Base-by-base conservation (phyloP, 2,113 vertebrate genomes). In the Shinisaurus crocodilurus region DNA sequence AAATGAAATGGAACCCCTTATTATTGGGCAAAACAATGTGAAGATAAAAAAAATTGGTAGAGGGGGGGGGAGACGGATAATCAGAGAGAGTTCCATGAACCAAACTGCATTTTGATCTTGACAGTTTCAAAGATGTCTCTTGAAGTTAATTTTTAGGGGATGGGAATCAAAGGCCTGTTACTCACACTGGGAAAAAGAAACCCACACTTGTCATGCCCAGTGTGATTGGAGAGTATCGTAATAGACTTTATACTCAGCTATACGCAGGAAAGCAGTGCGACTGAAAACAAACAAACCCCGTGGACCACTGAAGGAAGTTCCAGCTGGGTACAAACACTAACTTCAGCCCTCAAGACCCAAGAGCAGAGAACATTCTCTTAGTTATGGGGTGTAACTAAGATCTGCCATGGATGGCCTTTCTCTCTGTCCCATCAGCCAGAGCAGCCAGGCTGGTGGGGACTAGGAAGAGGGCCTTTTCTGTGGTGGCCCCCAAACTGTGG, bases 1-100 rank as follows among this genome's bases (percentile, higher is more conserved):
- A 85, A 79, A 77, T 69, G 27, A 85, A 79, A n/a, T 84, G 50
- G 75, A 50, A n/a, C 45, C 80, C 54, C 70, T 25, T 85, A 69
- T 69, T 79, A 85, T 40, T 9, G 37, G 16, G 34, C 34, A 69
- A 85, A 79, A 79, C 60, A 85, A 40, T 69, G 77, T 43, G n/a
- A n/a, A 80, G 45, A 77, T 79, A 67, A 67, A 77, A 74, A 79
- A 85, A 79, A 90, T 67, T 77, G 45, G 63, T 43, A 40, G 16
- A 29, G 65, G 76, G 18, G 23, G 37, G 48, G 7, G 18, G 48
- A 34, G 5, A 40, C 43, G 37, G 27, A 37, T 89, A 43, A 74
- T 82, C 67, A 50, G 37, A 70, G 87, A 54, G n/a, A 67, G 48
- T 1, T 12, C 6, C 3, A 16, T 54, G 29, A 10, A 34, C 60